Evolutionary conservation across 2,888 invertebrate genomes (phyloP).

Genomic region (Altica lythri): DNA sequence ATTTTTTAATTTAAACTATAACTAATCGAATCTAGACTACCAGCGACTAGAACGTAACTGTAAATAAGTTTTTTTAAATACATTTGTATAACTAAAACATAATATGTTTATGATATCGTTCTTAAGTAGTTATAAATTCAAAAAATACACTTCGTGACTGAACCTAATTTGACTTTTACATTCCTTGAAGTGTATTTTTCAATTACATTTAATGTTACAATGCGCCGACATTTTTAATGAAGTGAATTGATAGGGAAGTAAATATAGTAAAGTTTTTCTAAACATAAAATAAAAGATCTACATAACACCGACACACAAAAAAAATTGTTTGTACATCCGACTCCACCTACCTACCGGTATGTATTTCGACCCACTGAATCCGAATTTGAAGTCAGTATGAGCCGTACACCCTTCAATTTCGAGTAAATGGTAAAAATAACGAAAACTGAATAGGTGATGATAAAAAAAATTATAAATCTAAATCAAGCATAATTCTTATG

Average conservation of each 20-base stretch:
- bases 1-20: slow-evolving; percentile 13
- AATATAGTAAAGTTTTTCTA: too few species aligned
- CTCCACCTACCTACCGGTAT: too few species aligned
- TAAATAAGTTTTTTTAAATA: slow-evolving; percentile 35
- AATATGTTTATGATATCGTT: slow-evolving; percentile 3
- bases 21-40: slow-evolving; percentile 40
- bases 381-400: too few species aligned
- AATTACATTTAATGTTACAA: slow-evolving; percentile 19
- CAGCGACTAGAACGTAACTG: slow-evolving; percentile 42
- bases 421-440: too few species aligned
- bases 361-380: too few species aligned
- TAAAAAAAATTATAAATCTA: too few species aligned
- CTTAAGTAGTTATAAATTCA: background rate
- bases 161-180: background rate
- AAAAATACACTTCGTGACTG: background rate
- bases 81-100: slow-evolving; percentile 25
- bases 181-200: slow-evolving; percentile 8
- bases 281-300: too few species aligned
- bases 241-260: background rate
- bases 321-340: too few species aligned
- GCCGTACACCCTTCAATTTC: too few species aligned
- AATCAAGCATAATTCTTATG: too few species aligned
- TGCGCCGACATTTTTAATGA: slow-evolving; percentile 25
- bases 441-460: too few species aligned
- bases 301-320: too few species aligned